Percentiles rank a stretch among this genome's conserved stretches.
Conservation (phyloP, 2,113 vertebrate species). For the Eonycteris spelaea region DNA sequence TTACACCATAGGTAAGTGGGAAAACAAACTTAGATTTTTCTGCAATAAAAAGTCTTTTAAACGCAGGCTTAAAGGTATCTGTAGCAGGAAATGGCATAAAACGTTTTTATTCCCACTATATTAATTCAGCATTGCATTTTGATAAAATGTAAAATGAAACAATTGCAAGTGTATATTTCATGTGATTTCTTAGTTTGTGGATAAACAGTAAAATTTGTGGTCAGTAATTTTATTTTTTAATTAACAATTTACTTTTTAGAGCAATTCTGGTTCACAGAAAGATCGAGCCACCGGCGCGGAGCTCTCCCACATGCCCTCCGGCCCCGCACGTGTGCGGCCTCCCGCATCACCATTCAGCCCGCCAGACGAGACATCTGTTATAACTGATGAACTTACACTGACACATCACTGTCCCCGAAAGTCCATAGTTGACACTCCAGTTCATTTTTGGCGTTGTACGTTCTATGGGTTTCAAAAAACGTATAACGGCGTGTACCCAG, state of each 20-base stretch:
- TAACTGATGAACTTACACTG: not conserved
- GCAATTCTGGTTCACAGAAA: not conserved
- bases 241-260: not conserved
- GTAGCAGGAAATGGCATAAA: not conserved
- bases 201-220: not conserved
- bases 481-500: not conserved
- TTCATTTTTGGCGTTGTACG: not conserved
- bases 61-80: not conserved
- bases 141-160: conserved; percentile 14
- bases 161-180: not conserved
- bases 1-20: not conserved
- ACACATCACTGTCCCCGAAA: not conserved
- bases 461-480: not conserved
- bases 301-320: not conserved
- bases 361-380: not conserved
- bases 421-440: no score
- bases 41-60: not conserved
- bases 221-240: not conserved
- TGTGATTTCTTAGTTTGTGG: not conserved
- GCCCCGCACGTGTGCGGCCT: not conserved
- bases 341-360: not conserved
- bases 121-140: not conserved
- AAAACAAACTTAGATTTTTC: not conserved
- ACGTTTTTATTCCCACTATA: not conserved
- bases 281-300: not conserved